Conservation (phyloP, 1,140 invertebrate genomes). For the Myzus persicae region DNA sequence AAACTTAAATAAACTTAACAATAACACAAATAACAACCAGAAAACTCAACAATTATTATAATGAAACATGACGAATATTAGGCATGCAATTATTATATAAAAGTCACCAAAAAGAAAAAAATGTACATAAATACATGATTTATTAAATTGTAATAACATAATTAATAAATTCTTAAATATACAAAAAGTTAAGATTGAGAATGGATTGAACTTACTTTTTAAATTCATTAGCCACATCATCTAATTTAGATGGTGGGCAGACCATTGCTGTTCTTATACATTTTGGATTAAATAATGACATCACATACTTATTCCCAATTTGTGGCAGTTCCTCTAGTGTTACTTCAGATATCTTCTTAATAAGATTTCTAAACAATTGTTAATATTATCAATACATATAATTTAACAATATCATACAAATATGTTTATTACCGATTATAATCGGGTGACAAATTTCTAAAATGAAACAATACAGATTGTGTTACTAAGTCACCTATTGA, state of each 20-base stretch:
- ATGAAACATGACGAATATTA: background rate
- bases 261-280: conserved; percentile 73
- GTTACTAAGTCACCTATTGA: conserved; percentile 75
- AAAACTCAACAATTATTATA: background rate
- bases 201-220: conserved; percentile 68
- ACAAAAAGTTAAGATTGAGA: background rate
- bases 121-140: background rate
- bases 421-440: conserved; percentile 73
- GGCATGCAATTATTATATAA: too few species aligned
- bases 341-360: conserved; percentile 74
- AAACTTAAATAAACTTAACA: background rate
- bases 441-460: conserved; percentile 72
- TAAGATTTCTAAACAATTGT: conserved; percentile 68
- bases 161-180: background rate
- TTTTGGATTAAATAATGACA: conserved; percentile 71
- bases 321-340: conserved; percentile 71
- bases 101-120: background rate
- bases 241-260: conserved; percentile 79
- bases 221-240: conserved; percentile 73
- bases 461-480: conserved; percentile 77
- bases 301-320: conserved; percentile 76
- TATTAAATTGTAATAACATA: background rate
- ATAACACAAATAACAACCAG: background rate
- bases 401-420: background rate
- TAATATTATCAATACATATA: background rate